Evolutionary conservation across 2,113 vertebrate species (phyloP), one percentile per base, ranked within the genome.

Genomic region (Scalopus aquaticus): DNA sequence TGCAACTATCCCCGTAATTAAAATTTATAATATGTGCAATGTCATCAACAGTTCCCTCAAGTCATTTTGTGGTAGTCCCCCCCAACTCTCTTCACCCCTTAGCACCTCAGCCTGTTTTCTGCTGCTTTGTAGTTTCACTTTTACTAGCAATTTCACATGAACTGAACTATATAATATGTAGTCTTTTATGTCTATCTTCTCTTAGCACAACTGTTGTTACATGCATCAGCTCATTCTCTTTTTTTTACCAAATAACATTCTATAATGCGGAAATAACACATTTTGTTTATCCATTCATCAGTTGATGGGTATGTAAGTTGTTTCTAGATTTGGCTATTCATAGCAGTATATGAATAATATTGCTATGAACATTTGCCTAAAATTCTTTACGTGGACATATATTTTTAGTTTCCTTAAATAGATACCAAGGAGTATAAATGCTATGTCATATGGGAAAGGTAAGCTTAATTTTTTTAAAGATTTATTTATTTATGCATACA

Each of bases 381-480:
- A 70, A 54, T 85, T 49, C 35, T 74, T 90, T 58, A 6, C 32
- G 8, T 32, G 49, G 17, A 67, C 13, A 35, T 60, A n/a, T 46
- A 49, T 58, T 46, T 93, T 67, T 73, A 74, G 85, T 62, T 93
- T 32, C 32, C 22, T 80, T 67, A 30, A 49, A 70, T 44, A 72
- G 64, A 46, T 49, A 72, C 16, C 16, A 73, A 83, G 3, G 42
- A 69, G 35, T 79, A 2, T 26, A 96, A 69, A 84, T 91, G 11
- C 49, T 65, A n/a, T 54, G 15, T 86, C 35, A 56, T 74, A 39
- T 17, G 32, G 6, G 12, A 74, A 64, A 15, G 32, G 1, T 89
- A 84, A 46, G 24, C 72, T 72, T 37, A 84, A 67, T 77, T 86
- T 95, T 74, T 92, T 11, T 42, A n/a, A n/a, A n/a, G n/a, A n/a